Base-by-base conservation (phyloP, 2,113 vertebrate species). In the Tychaedon coryphoeus region DNA sequence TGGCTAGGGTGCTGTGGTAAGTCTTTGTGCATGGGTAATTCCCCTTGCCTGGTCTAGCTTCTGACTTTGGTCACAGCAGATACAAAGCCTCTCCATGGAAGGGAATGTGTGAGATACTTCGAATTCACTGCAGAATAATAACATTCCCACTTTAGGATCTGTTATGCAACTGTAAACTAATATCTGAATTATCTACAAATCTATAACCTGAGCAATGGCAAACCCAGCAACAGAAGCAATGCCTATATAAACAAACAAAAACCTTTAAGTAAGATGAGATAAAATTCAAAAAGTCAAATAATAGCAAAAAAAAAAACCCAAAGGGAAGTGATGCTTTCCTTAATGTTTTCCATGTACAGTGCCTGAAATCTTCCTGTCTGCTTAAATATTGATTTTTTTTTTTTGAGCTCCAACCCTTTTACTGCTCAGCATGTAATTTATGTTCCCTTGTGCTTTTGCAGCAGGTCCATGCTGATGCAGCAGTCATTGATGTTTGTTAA, bases 311-410 rank as follows among this genome's bases (percentile, higher is more conserved):
- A 82, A 24, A 45, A 20, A 20, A 40, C 10, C 13, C 50, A 61
- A 79, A 88, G 26, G 5, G 11, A 62, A 38, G 9, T 14, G 34
- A 66, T 72, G 24, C 28, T 80, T 85, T 79, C 8, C 29, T 48
- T 34, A 13, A 33, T 0, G 0, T 31, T 60, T 81, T 83, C 45
- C 23, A 19, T 12, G 36, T 34, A 31, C 26, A 34, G 24, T 80
- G 48, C 34, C 50, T 84, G 81, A 86, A 66, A 70, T 64, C 50
- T 71, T 80, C 40, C 51, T 73, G 19, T 85, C 62, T 89, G n/a
- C 81, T 90, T 91, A 90, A 81, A 72, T 94, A 97, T 84, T 81
- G 88, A 96, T 96, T 96, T 94, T 61, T 94, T 96, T 96, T 94
- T 61, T 94, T 61, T 61, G 19, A 91, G 56, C 31, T 77, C 26